Base-by-base conservation (phyloP, 2,888 invertebrate genomes). In the Chaitophorus viminalis region DNA sequence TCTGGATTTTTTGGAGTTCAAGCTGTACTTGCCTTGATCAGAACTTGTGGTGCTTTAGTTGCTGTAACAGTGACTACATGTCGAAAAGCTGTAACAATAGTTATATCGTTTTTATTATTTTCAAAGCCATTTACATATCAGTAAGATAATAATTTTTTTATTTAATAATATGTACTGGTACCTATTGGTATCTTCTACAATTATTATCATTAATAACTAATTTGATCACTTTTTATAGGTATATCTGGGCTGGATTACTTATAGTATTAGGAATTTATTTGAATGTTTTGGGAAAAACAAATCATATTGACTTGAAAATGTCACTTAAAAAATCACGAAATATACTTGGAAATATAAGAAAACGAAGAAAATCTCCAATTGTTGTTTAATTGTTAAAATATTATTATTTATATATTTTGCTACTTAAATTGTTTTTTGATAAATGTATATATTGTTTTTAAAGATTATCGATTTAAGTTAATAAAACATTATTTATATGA, bases 1-100 rank as follows among this genome's bases (percentile, higher is more conserved):
- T 95, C 96, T 46, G 98, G 99, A 1, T 99, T 98, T 92, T 92
- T 98, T 90, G 99, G 99, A 0, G 94, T 99, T 83, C 98, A 98
- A 91, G 95, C 98, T 68, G 98, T 99, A 8, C 92, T 99, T 39
- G 97, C 96, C 0, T 92, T 98, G 89, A 98, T 99, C 0, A 94
- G 96, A 90, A 95, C 95, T 65, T 95, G 95, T 91, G 99, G 98
- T 60, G 99, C 98, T 17, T 95, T 98, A 31, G 94, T 96, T 68
- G 98, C 99, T 0, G 98, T 98, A 0, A 98, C 98, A 0, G 97
- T 98, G 1, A 97, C 97, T 21, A 97, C 97, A 0, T 96, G 95
- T 91, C 93, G 97, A 81, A 98, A 99, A 92, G 98, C 97, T 0
- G 93, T 99, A 31, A 97, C 98, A 5, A 98, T 99, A 88, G 93